Evolutionary conservation across 2,888 invertebrate genomes (phyloP), one percentile per base, ranked within the genome.

Genomic region (Deilephila porcellus): DNA sequence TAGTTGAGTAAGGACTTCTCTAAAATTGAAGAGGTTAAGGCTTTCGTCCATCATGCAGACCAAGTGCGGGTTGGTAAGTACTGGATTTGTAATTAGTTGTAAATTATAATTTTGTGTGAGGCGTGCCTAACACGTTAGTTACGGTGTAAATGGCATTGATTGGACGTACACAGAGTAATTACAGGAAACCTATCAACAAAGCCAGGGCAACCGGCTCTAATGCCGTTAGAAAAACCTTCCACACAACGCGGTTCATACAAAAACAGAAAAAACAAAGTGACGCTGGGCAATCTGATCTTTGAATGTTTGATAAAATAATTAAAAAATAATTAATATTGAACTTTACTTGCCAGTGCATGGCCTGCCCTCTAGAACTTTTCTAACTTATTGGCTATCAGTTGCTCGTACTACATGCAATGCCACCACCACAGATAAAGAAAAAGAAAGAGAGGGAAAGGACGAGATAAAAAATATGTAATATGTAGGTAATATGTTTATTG

Each of bases 131-230:
- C n/a, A 64, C 20, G 45, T n/a, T 64, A n/a, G 11, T 64, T 37
- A 4, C 37, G 32, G 64, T 64, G 64, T 63, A 45, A 64, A 37
- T 64, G 70, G 20, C 53, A 32, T 56, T 70, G 53, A 70, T 70
- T 70, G 32, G 64, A 64, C 20, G 8, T 34, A 64, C 8, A 64
- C 37, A n/a, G 64, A 64, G 25, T 56, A 56, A 56, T 56, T 56
- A 56, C n/a, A 34, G 34, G 32, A 63, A n/a, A 63, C 32, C 63
- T 63, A 56, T 17, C 56, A 56, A 63, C 62, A 19, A 34, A 7
- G 63, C 17, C 32, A 63, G 6, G 7, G 34, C 32, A 63, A 63
- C 34, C 63, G 34, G 32, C 19, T 19, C 63, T 34, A 63, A 63
- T 19, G 5, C 17, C 63, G 17, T 34, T 63, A n/a, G 63, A 63